Evolutionary conservation across 2,113 vertebrate species (phyloP).

Genomic region (Clarias batrachus): DNA sequence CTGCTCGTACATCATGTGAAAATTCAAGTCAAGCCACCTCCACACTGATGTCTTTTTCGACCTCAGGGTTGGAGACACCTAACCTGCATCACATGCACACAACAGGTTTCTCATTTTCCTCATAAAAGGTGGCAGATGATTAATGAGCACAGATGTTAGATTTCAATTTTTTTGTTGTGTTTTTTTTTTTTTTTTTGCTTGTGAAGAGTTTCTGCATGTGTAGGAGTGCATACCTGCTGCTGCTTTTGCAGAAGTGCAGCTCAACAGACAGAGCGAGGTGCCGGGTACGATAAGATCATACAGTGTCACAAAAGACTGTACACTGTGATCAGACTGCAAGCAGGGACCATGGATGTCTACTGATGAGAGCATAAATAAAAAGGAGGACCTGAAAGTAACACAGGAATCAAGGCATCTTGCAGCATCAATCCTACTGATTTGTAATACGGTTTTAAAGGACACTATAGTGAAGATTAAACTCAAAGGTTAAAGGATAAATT

Average conservation of each 20-base stretch:
- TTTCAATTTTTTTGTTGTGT: not conserved
- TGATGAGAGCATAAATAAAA: not conserved
- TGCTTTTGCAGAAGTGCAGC: conserved; percentile 1
- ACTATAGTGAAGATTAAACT: not conserved
- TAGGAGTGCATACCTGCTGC: conserved; percentile 16
- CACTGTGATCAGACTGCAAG: not conserved
- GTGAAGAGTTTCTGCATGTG: not conserved
- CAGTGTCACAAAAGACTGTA: not conserved
- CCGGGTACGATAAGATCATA: not conserved
- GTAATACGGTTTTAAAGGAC: not conserved
- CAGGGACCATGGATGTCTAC: not conserved
- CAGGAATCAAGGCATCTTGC: not conserved
- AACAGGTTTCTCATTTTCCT: not conserved
- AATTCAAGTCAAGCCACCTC: not conserved
- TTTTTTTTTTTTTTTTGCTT: not conserved
- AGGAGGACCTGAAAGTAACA: not conserved
- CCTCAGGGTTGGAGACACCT: not conserved
- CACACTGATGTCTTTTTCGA: not conserved
- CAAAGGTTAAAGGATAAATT: not conserved
- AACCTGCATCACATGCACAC: not conserved
- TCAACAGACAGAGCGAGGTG: not conserved
- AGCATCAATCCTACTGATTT: not conserved
- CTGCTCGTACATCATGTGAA: not conserved
- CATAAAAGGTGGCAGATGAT: not conserved
- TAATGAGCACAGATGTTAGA: not conserved